Percentiles rank a stretch among this genome's conserved stretches.
Conservation (phyloP, 37 sponge, comb jelly and placozoan genomes). For the Diacarnus erythraeanus region DNA sequence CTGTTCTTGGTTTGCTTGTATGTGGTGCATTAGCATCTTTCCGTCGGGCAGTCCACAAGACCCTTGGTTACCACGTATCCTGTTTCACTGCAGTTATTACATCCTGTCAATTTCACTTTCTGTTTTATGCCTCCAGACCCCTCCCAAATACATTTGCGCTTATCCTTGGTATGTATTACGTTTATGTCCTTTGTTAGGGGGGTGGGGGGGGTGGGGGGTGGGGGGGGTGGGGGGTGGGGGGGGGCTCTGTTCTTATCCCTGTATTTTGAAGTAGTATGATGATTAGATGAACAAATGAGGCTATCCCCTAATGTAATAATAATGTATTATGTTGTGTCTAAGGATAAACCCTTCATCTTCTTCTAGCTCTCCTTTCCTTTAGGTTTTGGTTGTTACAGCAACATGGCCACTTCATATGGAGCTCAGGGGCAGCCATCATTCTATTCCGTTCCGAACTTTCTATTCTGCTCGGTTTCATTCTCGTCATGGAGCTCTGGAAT, state of each 20-base stretch:
- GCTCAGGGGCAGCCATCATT: constrained; percentile 77
- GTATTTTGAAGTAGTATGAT: too few relatives aligned
- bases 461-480: constrained; percentile 71
- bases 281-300: too few relatives aligned
- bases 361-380: constrained; percentile 35
- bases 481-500: constrained; percentile 62
- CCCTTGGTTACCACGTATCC: constrained; percentile 56
- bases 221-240: too few relatives aligned
- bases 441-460: constrained; percentile 84
- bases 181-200: too few relatives aligned
- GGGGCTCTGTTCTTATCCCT: too few relatives aligned
- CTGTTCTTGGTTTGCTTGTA: constrained; percentile 72
- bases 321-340: too few relatives aligned
- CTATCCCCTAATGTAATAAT: too few relatives aligned
- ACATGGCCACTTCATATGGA: constrained; percentile 58
- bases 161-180: constrained; percentile 47
- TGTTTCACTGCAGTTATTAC: constrained; percentile 64
- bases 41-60: constrained; percentile 50
- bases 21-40: constrained; percentile 59
- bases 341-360: not conserved
- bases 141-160: constrained; percentile 98
- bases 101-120: constrained; percentile 91
- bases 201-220: too few relatives aligned
- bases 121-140: constrained; percentile 95
- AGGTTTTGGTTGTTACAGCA: constrained; percentile 73